Evolutionary conservation across 2,113 vertebrate genomes (phyloP).

Genomic region (Gallinago undulata): DNA sequence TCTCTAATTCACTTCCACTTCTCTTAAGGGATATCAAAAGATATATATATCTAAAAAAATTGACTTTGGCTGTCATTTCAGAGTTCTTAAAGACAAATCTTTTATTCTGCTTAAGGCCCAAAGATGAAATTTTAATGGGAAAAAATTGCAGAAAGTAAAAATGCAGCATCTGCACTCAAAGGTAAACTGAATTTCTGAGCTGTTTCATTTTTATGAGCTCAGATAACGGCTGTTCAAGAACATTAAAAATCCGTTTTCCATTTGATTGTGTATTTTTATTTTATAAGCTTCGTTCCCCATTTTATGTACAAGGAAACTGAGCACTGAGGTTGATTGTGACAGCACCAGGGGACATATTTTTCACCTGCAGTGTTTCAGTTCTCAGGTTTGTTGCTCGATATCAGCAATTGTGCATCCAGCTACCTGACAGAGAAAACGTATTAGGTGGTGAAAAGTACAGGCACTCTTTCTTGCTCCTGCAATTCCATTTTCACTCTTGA

Average conservation of each 20-base stretch:
- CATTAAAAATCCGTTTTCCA: background rate
- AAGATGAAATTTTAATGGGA: background rate
- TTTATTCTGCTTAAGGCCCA: background rate
- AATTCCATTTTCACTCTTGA: background rate
- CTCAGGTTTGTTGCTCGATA: background rate
- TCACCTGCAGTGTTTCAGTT: background rate
- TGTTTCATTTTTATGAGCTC: background rate
- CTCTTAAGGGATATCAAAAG: background rate
- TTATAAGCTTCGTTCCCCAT: background rate
- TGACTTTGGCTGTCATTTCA: background rate
- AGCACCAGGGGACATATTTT: background rate
- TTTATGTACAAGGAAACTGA: background rate
- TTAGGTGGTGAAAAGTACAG: background rate
- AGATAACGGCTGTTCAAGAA: background rate
- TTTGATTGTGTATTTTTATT: background rate
- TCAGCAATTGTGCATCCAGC: background rate
- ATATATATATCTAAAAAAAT: background rate
- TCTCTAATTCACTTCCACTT: background rate
- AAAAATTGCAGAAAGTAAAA: background rate
- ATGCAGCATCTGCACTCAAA: background rate
- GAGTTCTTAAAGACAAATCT: background rate
- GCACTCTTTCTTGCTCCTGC: background rate
- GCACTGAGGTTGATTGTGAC: background rate
- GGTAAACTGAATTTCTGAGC: background rate
- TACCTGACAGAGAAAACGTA: background rate